Base-by-base conservation (phyloP, 2,113 vertebrate species). In the Festucalex cinctus region DNA sequence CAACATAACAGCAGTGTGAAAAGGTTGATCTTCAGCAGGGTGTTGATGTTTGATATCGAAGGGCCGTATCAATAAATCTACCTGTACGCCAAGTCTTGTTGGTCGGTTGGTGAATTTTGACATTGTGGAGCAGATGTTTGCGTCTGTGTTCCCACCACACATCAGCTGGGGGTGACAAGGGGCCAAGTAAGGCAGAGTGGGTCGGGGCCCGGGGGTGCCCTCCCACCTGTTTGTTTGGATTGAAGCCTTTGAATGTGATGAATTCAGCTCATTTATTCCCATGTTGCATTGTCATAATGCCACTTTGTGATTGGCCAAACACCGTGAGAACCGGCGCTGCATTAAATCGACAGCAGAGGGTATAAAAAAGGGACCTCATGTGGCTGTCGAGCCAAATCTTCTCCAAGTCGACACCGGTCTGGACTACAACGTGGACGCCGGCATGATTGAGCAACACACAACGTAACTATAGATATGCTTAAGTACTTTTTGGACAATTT, bases 361-460 rank as follows among this genome's bases (percentile, higher is more conserved):
- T 91, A 80, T 85, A 83, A 77, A 86, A 86, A 66, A 51, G 74
- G 77, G 10, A 43, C 71, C 28, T 51, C 22, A 22, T 48, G 48
- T 9, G n/a, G n/a, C 13, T 35, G n/a, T 71, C 13, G 16, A 13
- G 20, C 36, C 20, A 62, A 5, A 1, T 0, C 64, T n/a, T 73
- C 74, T 49, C 36, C 39, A 28, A 46, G 35, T 2, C 8, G 39
- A 57, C 26, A 48, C 35, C n/a, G 39, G 20, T 48, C 73, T 68
- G 66, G 77, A 80, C 70, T 49, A 63, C 2, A 51, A 63, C 74
- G 9, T 26, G 22, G 66, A 76, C 67, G 78, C 49, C 69, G 80
- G 54, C 77, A 91, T 92, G 92, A 89, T 80, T 76, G 86, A 92
- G 63, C 85, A 88, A 28, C 85, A 84, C 69, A 86, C 85, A 65